phyloP scores from a whole-genome alignment of 2,888 invertebrate species.

The Apodemia mormo region DNA sequence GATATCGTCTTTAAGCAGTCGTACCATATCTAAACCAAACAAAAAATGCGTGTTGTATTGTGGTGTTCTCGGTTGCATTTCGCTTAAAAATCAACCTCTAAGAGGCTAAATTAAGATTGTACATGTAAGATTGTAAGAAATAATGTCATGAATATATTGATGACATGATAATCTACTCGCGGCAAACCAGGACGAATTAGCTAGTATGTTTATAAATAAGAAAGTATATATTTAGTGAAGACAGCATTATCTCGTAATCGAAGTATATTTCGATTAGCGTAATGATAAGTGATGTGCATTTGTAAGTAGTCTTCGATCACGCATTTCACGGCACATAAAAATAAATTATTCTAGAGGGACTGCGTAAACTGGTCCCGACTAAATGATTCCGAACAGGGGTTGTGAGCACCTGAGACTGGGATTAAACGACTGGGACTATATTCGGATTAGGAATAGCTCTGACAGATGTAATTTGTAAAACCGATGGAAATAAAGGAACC shows the following conservation, averaged over 20 bases:
- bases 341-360: slow-evolving; percentile 51
- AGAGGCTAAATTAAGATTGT: too few species aligned
- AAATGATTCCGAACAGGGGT: slow-evolving; percentile 54
- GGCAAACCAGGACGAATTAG: too few species aligned
- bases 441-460: neutral
- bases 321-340: slow-evolving; percentile 36
- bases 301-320: slow-evolving; percentile 11
- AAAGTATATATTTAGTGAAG: neutral
- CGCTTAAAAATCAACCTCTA: too few species aligned
- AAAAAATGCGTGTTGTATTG: too few species aligned
- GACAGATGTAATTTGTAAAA: slow-evolving; percentile 1
- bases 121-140: too few species aligned
- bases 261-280: slow-evolving; percentile 8
- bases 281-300: slow-evolving; percentile 3
- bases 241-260: neutral
- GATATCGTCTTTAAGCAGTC: too few species aligned
- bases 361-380: slow-evolving; percentile 47
- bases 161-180: too few species aligned
- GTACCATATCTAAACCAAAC: too few species aligned
- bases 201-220: neutral
- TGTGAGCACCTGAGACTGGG: slow-evolving; percentile 1
- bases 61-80: too few species aligned
- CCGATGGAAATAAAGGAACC: neutral
- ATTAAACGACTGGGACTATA: neutral
- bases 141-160: too few species aligned